A percentile compares a stretch with the other conserved stretches of the same genome.
Evolutionary conservation across 2,888 invertebrate species (phyloP).

Genomic region (Chalcosyrphus nemorum): DNA sequence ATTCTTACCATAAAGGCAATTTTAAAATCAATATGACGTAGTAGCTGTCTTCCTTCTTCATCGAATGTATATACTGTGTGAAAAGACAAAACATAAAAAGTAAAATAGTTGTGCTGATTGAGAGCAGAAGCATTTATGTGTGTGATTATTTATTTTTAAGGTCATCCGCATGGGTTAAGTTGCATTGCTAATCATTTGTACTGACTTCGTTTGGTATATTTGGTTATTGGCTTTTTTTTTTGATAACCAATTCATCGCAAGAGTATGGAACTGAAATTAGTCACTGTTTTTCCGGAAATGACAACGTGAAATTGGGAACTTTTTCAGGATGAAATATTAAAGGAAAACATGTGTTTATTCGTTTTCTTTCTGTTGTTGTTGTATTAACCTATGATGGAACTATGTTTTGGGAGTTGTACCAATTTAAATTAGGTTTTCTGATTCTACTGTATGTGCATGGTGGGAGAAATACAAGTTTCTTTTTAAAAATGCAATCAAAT

Average conservation of each 20-base stretch:
- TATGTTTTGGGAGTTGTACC: too few species aligned
- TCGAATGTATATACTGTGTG: background rate
- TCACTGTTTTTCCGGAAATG: conserved; percentile 13
- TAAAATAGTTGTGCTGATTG: conserved; percentile 17
- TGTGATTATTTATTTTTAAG: conserved; percentile 18
- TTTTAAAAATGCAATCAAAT: too few species aligned
- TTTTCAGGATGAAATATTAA: background rate
- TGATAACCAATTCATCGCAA: background rate
- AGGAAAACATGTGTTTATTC: background rate
- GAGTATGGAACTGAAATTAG: conserved; percentile 9
- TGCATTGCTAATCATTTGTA: conserved; percentile 26
- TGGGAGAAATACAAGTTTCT: too few species aligned
- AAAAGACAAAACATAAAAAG: background rate
- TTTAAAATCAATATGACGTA: conserved; percentile 22
- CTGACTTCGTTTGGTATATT: conserved; percentile 1
- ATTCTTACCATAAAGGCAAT: conserved; percentile 11
- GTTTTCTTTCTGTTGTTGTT: background rate
- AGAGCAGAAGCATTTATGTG: conserved; percentile 10
- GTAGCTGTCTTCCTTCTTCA: background rate
- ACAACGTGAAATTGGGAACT: background rate
- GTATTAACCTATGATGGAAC: background rate
- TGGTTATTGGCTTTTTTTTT: conserved; percentile 3
- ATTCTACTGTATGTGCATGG: too few species aligned
- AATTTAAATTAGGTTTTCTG: too few species aligned
- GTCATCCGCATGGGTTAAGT: conserved; percentile 25